phyloP scores from a whole-genome alignment of 2,113 vertebrate species.

The Brachirus orientalis region DNA sequence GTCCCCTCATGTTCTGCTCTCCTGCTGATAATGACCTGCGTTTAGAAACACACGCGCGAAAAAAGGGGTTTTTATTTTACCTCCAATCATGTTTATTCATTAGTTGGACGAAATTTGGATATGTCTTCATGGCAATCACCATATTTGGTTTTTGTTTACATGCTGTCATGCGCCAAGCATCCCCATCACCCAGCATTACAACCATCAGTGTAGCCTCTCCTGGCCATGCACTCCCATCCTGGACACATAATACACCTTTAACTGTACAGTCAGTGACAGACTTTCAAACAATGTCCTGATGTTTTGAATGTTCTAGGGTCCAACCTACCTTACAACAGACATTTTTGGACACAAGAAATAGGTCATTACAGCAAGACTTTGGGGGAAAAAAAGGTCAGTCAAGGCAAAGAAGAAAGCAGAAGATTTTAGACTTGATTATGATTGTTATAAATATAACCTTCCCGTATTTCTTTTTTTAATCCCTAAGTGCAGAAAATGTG shows the following conservation, averaged over 20 bases:
- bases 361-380: too few relatives aligned
- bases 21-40: not conserved
- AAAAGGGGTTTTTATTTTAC: not conserved
- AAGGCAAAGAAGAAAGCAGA: too few relatives aligned
- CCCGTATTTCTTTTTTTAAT: too few relatives aligned
- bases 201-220: slow-evolving; percentile 64
- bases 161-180: slow-evolving; percentile 81
- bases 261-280: too few relatives aligned
- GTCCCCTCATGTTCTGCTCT: not conserved
- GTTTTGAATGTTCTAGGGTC: too few relatives aligned
- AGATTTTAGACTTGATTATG: too few relatives aligned
- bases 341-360: too few relatives aligned
- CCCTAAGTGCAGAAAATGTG: not conserved
- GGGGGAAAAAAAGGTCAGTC: too few relatives aligned
- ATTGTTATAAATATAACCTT: too few relatives aligned
- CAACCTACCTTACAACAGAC: too few relatives aligned
- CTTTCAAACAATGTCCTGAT: too few relatives aligned
- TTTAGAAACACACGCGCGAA: not conserved
- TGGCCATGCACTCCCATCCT: slow-evolving; percentile 70
- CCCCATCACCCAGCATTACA: slow-evolving; percentile 73
- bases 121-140: slow-evolving; percentile 76
- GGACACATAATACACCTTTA: slow-evolving; percentile 48
- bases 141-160: slow-evolving; percentile 82
- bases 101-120: slow-evolving; percentile 64
- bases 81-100: slow-evolving; percentile 51